phyloP scores from a whole-genome alignment of 2,888 invertebrate species.

The Quadroppia sp. region DNA sequence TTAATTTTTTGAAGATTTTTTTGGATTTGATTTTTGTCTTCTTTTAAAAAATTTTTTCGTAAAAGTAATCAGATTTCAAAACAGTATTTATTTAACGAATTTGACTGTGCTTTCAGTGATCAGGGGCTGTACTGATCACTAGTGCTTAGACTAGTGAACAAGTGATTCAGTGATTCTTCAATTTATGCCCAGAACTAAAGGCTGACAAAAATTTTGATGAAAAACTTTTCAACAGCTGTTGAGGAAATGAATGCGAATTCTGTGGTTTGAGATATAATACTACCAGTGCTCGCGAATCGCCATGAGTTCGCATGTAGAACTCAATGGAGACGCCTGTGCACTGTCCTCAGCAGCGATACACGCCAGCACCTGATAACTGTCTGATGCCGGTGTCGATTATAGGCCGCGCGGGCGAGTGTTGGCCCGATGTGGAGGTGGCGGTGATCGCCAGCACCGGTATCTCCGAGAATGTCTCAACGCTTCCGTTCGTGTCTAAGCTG shows the following conservation, averaged over 20 bases:
- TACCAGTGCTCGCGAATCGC: neutral
- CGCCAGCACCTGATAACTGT: too few species aligned
- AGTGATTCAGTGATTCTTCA: slow-evolving; percentile 8
- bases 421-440: too few species aligned
- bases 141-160: too few species aligned
- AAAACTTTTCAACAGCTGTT: slow-evolving; percentile 8
- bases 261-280: neutral
- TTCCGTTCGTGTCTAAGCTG: slow-evolving; percentile 14
- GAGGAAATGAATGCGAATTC: slow-evolving; percentile 14
- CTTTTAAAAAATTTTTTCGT: too few species aligned
- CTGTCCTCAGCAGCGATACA: neutral
- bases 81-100: too few species aligned
- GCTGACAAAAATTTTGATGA: neutral
- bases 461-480: neutral
- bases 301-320: neutral
- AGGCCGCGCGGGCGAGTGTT: too few species aligned
- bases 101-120: too few species aligned
- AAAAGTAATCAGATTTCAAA: too few species aligned
- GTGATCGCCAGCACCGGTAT: slow-evolving; percentile 31
- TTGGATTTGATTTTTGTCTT: too few species aligned
- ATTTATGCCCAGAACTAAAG: slow-evolving; percentile 13
- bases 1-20: too few species aligned
- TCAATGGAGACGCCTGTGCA: neutral
- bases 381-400: too few species aligned
- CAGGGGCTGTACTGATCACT: neutral